Evolutionary conservation across 1,140 invertebrate species (phyloP), one percentile per base, ranked within the genome.

Genomic region (Ooceraea biroi): DNA sequence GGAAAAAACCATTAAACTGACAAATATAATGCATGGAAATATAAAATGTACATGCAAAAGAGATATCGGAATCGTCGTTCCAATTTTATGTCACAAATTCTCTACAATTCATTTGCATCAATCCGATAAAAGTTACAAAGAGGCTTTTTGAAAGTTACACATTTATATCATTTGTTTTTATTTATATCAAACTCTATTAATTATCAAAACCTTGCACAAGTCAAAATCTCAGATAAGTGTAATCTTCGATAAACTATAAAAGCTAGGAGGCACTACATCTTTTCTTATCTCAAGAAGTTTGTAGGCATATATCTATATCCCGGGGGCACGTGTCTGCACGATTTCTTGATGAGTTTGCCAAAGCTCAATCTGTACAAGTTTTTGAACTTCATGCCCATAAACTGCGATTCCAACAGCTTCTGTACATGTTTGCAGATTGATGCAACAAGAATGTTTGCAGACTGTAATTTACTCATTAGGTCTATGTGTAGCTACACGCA

Each of bases 301-400:
- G 17, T 30, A 30, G 22, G 30, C 5, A 30, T 30, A n/a, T n/a
- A n/a, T 77, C 48, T 41, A 77, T 66, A 77, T 77, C 73, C 27
- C 27, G 14, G 22, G 25, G 72, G 61, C 17, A 66, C 46, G 46
- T 30, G 60, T 52, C 60, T 52, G 25, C 61, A 55, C 60, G 46
- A 66, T 66, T 77, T 41, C 61, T 66, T 61, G 61, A 55, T 77
- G 74, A 66, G 61, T 77, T 36, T 77, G 52, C 61, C 60, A 77
- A 77, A 66, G 74, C 61, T 66, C 61, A 77, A 66, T 77, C 61
- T 77, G 73, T 46, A 11, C 27, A 41, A 77, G 74, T 77, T 77
- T 77, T 77, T 77, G 30, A 77, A 77, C 61, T 77, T 41, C 46
- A 19, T 52, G 27, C 46, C 52, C 48, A 46, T 66, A 77, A 77